Evolutionary conservation across 2,888 invertebrate genomes (phyloP).

Genomic region (Chironomus tentans): DNA sequence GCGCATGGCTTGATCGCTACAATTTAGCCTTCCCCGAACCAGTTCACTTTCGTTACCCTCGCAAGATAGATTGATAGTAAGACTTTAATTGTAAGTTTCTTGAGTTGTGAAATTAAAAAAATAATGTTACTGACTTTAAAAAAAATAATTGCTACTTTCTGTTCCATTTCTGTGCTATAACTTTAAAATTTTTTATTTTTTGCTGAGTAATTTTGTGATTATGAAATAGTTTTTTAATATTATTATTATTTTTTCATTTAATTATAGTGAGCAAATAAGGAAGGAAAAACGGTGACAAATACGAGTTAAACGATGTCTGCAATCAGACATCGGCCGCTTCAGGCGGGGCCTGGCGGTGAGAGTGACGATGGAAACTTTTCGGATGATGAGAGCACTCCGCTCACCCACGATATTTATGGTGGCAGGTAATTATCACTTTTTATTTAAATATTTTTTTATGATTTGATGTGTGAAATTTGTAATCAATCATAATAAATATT

Average conservation of each 20-base stretch:
- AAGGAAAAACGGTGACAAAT: conserved; percentile 32
- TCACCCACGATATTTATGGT: conserved; percentile 79
- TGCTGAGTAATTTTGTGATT: background rate
- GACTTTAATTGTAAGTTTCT: background rate
- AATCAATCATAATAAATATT: no score
- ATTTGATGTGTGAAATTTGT: no score
- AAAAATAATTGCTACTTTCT: background rate
- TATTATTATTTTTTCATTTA: background rate
- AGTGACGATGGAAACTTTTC: conserved; percentile 67
- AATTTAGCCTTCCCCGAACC: background rate
- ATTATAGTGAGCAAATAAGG: conserved; percentile 12
- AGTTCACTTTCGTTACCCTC: background rate
- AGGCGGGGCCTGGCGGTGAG: conserved; percentile 38
- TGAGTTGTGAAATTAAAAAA: background rate
- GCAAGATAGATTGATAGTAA: background rate
- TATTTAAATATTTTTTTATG: no score
- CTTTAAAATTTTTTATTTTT: background rate
- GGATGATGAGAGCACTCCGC: conserved; percentile 79
- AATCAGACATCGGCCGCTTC: conserved; percentile 53
- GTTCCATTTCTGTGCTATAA: background rate
- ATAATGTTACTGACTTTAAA: background rate
- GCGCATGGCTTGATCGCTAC: background rate
- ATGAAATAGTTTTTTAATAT: background rate
- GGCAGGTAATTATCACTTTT: conserved; percentile 58
- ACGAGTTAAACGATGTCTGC: conserved; percentile 54